Conservation (phyloP, 2,113 vertebrate genomes). For the Vulpes ferrilata region DNA sequence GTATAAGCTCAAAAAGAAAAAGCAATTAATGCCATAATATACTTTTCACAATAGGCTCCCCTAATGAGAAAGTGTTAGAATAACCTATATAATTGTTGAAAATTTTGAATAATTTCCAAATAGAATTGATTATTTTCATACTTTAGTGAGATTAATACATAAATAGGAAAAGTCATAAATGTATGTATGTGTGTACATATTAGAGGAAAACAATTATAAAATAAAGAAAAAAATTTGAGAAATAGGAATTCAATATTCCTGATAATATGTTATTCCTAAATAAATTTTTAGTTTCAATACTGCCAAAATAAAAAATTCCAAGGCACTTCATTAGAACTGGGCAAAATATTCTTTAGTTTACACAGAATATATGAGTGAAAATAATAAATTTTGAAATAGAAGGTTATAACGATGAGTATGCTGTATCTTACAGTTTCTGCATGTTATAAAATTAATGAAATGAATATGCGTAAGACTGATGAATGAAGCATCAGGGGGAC, state of each 20-base stretch:
- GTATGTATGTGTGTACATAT: background rate
- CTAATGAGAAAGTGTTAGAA: background rate
- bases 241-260: background rate
- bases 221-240: constrained; percentile 25
- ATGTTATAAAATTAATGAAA: background rate
- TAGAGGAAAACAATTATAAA: background rate
- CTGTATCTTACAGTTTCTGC: background rate
- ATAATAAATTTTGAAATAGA: background rate
- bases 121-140: background rate
- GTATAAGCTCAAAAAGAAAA: background rate
- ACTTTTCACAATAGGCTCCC: background rate
- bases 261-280: background rate
- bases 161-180: background rate
- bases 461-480: background rate
- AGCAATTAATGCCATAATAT: background rate
- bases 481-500: background rate
- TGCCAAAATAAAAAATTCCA: background rate
- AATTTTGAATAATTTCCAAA: background rate
- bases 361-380: background rate
- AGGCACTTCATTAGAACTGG: background rate
- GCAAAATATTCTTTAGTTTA: background rate
- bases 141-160: background rate
- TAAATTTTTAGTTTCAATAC: background rate
- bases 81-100: background rate
- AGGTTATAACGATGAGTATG: background rate